phyloP scores from a whole-genome alignment of 2,888 invertebrate genomes.

The Sycophila texana region DNA sequence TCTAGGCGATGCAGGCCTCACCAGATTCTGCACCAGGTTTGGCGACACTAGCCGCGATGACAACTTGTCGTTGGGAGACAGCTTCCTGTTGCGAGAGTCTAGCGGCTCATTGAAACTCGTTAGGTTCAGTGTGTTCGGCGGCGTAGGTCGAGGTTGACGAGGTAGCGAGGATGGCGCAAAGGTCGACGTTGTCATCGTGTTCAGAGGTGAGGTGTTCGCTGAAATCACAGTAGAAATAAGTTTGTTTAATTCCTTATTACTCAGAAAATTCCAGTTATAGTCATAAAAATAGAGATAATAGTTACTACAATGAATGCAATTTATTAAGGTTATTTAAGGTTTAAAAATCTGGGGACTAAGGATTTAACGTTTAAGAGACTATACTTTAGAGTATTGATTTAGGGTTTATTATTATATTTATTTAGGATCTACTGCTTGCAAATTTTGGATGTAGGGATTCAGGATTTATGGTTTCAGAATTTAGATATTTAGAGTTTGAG shows the following conservation, averaged over 20 bases:
- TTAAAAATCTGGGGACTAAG: too few species aligned
- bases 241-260: background rate
- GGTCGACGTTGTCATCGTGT: constrained; percentile 77
- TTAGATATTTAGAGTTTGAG: too few species aligned
- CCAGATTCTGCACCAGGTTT: constrained; percentile 71
- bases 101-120: constrained; percentile 76
- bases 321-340: too few species aligned
- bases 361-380: too few species aligned
- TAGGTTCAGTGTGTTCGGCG: constrained; percentile 89
- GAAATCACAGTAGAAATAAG: constrained; percentile 19
- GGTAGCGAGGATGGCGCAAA: constrained; percentile 77
- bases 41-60: constrained; percentile 72
- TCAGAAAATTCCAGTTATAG: too few species aligned
- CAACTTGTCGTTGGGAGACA: constrained; percentile 69
- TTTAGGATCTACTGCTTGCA: too few species aligned
- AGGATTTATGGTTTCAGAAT: too few species aligned
- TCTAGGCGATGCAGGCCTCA: constrained; percentile 70
- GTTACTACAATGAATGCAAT: too few species aligned
- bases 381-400: too few species aligned
- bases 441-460: too few species aligned
- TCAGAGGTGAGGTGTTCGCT: constrained; percentile 70
- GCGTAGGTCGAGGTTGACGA: constrained; percentile 84
- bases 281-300: too few species aligned
- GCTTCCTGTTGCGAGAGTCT: constrained; percentile 58
- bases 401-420: too few species aligned